A percentile compares a stretch with the other conserved stretches of the same genome.
Conservation (phyloP, 2,113 vertebrate genomes). For the Ammospiza caudacuta region DNA sequence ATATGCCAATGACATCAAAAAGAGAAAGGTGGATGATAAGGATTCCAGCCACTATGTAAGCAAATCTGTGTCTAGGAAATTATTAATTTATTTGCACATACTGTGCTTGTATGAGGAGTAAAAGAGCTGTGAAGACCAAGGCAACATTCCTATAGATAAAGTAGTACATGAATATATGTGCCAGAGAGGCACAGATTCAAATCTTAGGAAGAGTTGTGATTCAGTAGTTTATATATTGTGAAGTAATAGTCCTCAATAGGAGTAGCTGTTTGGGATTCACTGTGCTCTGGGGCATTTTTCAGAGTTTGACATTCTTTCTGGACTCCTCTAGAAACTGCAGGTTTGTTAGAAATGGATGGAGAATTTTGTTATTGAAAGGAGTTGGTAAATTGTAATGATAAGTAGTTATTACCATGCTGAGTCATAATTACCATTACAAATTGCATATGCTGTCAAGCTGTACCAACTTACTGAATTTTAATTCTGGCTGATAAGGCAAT, state of each 20-base stretch:
- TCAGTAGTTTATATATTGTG: not conserved
- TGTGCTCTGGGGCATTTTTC: not conserved
- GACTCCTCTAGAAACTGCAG: not conserved
- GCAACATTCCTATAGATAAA: not conserved
- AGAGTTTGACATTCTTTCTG: not conserved
- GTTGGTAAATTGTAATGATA: not conserved
- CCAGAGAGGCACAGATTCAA: not conserved
- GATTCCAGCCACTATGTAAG: slow-evolving; percentile 88
- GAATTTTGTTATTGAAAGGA: not conserved
- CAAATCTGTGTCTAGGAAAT: slow-evolving; percentile 47
- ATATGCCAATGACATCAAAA: slow-evolving; percentile 85
- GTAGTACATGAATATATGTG: not conserved
- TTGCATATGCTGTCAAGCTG: not conserved
- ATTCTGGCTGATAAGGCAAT: not conserved
- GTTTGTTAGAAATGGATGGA: not conserved
- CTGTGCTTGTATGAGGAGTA: not conserved
- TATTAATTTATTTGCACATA: slow-evolving; percentile 31
- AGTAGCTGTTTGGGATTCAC: not conserved
- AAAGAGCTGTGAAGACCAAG: not conserved
- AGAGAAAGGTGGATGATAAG: slow-evolving; percentile 87
- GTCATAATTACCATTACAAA: not conserved
- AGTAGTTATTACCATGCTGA: not conserved
- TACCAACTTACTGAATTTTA: not conserved
- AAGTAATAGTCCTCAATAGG: not conserved
- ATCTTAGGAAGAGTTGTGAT: not conserved